Base-by-base conservation (phyloP, 2,113 vertebrate species). In the Gallinago paraguaiae region DNA sequence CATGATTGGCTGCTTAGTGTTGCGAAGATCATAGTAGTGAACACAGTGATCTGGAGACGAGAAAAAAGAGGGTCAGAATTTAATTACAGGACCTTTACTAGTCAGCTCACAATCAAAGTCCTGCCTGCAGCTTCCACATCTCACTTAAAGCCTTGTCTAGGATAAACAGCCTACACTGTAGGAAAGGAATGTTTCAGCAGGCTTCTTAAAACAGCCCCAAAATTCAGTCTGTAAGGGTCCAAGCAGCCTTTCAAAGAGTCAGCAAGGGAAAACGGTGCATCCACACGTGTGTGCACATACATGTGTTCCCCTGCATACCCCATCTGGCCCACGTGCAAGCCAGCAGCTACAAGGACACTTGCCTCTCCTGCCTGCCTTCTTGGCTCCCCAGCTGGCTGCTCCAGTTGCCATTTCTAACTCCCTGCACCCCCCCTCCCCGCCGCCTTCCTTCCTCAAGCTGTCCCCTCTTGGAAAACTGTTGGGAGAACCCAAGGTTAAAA, bases 1-100 rank as follows among this genome's bases (percentile, higher is more conserved):
- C 99, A 99, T 99, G 97, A 99, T 99, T 17, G 99, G 99, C 96
- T 99, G 99, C 92, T 99, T 99, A 98, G 99, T 99, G 99, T 99
- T 99, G 95, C 99, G 98, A 70, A 99, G 99, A 96, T 99, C 99
- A 6, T 99, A 99, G 98, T 99, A 99, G 98, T 99, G 99, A 92
- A 99, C 99, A 98, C 99, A 99, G 98, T 99, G 99, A 98, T 99
- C 99, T 99, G 97, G 6, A 88, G 67, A 39, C 3, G 43, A 92
- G 76, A 56, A 27, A 45, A 18, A 45, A 25, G 35, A 95, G 51
- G 30, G 68, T 37, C 5, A 86, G 76, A n/a, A 68, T 31, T 57
- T 53, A 1, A 76, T 79, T 57, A 43, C 2, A 3, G 35, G 10
- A 25, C 46, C 23, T 37, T 88, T 61, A 71, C 68, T 22, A 45